Evolutionary conservation across 2,113 vertebrate species (phyloP), one percentile per base, ranked within the genome.

Genomic region (Mus spicilegus): DNA sequence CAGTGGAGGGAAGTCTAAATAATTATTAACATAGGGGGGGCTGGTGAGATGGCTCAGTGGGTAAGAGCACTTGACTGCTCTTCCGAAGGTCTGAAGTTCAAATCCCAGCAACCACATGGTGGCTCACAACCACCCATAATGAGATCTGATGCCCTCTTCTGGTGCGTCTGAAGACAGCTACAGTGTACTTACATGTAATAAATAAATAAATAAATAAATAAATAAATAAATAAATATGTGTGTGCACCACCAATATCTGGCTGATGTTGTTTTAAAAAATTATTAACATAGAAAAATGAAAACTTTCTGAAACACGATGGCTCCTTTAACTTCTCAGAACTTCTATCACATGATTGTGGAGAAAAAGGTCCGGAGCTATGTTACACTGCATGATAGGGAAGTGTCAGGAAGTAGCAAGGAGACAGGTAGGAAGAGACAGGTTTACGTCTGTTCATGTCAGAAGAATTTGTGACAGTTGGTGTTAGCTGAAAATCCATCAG

Each of bases 371-470:
- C 61, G 67, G 22, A 61, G 73, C 28, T 95, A 9, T 42, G 8
- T 56, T 86, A 39, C 76, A 24, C 80, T 92, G 30, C 24, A 49
- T 24, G 2, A 58, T 42, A 91, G 17, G 36, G 30, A 82, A 78
- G 73, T 81, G 72, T 8, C 1, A 69, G 51, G 69, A 95, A 80
- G 61, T 91, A 72, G 11, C 42, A 46, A 93, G 63, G 28, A 94
- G 33, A 63, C 69, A 89, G 61, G n/a, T 87, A 61, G 61, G 42
- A n/a, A 22, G 80, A 75, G 86, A 70, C 63, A 7, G 63, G 75
- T 93, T 96, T 95, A 28, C 87, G 93, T 91, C 46, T 95, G 65
- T 89, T 93, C n/a, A 39, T 82, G 84, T 80, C 73, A 96, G 80
- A 94, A 91, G 69, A 69, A 89, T 78, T 90, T 84, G 51, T 88